phyloP scores from a whole-genome alignment of 2,113 vertebrate genomes.

The Progne subis region DNA sequence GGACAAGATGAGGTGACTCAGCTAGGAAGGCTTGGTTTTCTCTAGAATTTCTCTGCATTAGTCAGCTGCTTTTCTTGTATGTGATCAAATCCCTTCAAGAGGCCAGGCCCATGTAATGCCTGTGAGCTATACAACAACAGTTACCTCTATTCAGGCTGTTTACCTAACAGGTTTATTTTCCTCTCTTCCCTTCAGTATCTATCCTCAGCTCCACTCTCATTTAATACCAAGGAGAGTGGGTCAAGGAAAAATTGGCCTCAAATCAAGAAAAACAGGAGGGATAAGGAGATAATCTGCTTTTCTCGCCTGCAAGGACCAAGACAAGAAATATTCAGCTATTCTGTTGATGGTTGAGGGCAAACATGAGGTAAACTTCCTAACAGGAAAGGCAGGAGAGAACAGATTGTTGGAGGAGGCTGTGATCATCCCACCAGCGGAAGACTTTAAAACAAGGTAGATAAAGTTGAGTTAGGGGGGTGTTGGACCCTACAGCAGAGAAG shows the following conservation, averaged over 20 bases:
- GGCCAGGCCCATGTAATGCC: not conserved
- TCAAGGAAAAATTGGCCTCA: not conserved
- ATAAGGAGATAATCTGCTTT: not conserved
- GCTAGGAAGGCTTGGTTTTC: not conserved
- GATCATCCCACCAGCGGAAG: not conserved
- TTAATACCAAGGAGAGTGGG: not conserved
- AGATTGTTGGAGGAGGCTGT: not conserved
- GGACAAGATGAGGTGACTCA: not conserved
- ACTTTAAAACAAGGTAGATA: not conserved
- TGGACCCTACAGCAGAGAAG: not conserved
- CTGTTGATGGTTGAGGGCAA: not conserved
- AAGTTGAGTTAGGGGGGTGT: not conserved
- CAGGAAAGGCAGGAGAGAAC: not conserved
- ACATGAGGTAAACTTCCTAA: not conserved
- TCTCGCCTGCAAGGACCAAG: fast-evolving
- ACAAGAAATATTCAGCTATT: not conserved
- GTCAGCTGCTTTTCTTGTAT: not conserved
- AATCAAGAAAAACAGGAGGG: not conserved
- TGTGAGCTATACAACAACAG: not conserved
- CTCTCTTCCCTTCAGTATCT: not conserved
- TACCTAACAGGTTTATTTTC: not conserved
- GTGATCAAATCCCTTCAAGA: not conserved
- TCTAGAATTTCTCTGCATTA: not conserved
- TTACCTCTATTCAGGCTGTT: not conserved
- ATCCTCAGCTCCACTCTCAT: not conserved